Base-by-base conservation (phyloP, 2,888 invertebrate species). In the Trilocha varians region DNA sequence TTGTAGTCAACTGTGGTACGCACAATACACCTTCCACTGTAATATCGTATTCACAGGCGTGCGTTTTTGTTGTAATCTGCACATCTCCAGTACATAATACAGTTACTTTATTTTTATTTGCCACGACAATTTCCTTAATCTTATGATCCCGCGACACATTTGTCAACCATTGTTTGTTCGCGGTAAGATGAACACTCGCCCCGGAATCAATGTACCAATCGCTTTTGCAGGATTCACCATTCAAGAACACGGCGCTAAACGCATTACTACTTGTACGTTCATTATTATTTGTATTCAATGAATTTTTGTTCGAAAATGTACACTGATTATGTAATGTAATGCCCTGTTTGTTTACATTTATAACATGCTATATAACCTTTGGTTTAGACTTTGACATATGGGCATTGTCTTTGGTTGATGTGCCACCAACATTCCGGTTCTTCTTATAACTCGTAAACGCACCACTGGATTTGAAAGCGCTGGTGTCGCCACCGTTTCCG, bases 281-380 rank as follows among this genome's bases (percentile, higher is more conserved):
- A 43, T 42, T 48, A 41, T 42, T 46, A 41, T 49, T 52, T 41
- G 36, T 43, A 43, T 48, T 41, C 13, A 35, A 43, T n/a, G 45
- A 46, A 42, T 42, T 38, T 44, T 46, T 41, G 18, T 40, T 36
- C 18, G 6, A 1, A 40, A 36, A 15, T 18, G 42, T 40, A 42
- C 56, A 54, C 41, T 54, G 50, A 16, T 50, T 52, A 16, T 44
- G 46, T n/a, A n/a, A n/a, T n/a, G 34, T 49, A 54, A 42, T 54
- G 51, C 3, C 53, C 52, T 16, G 40, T 44, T 50, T 53, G 49
- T 49, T 55, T 57, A 42, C 52, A 55, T 46, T 44, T 45, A 36
- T 53, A 53, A 14, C 51, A 54, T 38, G 15, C 36, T 32, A 43
- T n/a, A n/a, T 40, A 8, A 39, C 18, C 38, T 46, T 46, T 40